phyloP scores from a whole-genome alignment of 2,113 vertebrate species.

The Dryoscopus gambensis region DNA sequence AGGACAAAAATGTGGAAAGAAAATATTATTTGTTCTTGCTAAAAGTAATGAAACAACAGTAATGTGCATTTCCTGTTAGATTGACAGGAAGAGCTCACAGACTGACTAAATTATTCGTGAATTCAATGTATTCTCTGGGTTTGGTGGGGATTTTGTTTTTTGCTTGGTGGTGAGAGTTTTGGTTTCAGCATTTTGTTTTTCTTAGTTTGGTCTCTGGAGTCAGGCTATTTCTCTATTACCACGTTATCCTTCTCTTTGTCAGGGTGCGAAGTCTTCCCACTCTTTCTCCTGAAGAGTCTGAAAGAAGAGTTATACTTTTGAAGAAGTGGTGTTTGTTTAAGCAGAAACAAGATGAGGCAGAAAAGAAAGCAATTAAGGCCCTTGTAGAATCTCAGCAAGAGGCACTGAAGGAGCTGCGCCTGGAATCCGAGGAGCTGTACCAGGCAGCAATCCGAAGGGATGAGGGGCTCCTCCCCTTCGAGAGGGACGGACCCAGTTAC shows the following conservation, averaged over 20 bases:
- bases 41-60: background rate
- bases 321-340: conserved; percentile 87
- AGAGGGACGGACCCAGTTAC: conserved; percentile 78
- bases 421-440: conserved; percentile 85
- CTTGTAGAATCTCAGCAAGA: conserved; percentile 82
- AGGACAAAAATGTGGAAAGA: background rate
- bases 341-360: conserved; percentile 78
- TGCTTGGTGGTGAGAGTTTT: background rate
- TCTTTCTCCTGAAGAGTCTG: conserved; percentile 79
- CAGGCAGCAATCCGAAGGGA: conserved; percentile 81
- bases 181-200: background rate
- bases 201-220: background rate
- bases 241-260: background rate
- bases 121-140: background rate
- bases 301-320: conserved; percentile 82
- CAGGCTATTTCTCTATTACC: background rate
- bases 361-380: conserved; percentile 70
- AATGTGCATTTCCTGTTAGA: background rate
- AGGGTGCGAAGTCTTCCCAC: conserved; percentile 74
- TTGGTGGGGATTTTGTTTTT: background rate
- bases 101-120: background rate
- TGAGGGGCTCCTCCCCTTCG: conserved; percentile 77
- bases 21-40: background rate
- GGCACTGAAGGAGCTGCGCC: conserved; percentile 83
- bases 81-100: background rate